Evolutionary conservation across 2,113 vertebrate species (phyloP).

Genomic region (Lagopus leucura): DNA sequence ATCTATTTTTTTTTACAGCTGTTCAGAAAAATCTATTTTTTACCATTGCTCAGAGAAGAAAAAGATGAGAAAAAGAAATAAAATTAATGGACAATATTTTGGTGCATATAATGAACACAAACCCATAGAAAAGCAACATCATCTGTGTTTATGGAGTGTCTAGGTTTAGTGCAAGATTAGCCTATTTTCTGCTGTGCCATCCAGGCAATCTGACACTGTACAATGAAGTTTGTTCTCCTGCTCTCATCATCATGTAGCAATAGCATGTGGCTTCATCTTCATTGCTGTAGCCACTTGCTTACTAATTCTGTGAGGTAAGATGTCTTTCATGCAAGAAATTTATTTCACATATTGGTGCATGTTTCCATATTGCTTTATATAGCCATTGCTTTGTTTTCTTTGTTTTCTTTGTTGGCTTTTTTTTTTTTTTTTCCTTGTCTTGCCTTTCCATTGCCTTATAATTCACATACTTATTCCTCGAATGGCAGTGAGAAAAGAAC

Average conservation of each 20-base stretch:
- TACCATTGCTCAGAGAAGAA: background rate
- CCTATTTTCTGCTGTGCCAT: background rate
- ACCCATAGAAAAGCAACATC: background rate
- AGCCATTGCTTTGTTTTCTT: background rate
- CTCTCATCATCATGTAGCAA: background rate
- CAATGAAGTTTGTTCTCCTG: background rate
- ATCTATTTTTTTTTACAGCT: background rate
- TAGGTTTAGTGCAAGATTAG: background rate
- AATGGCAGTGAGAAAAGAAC: background rate
- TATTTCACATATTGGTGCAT: background rate
- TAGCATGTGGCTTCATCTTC: background rate
- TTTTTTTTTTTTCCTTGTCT: background rate
- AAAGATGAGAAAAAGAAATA: background rate
- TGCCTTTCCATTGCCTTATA: background rate
- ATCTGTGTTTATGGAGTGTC: background rate
- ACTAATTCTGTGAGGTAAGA: background rate
- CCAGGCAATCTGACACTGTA: rapidly evolving
- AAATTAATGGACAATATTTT: background rate
- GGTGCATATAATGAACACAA: background rate
- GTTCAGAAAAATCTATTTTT: background rate
- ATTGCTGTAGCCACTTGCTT: background rate
- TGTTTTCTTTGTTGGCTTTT: background rate
- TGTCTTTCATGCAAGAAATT: background rate
- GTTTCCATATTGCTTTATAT: background rate
- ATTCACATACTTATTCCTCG: background rate